A percentile compares a stretch with the other conserved stretches of the same genome.
phyloP scores from a whole-genome alignment of 2,113 vertebrate genomes.

The Myanophis thanlyinensis region DNA sequence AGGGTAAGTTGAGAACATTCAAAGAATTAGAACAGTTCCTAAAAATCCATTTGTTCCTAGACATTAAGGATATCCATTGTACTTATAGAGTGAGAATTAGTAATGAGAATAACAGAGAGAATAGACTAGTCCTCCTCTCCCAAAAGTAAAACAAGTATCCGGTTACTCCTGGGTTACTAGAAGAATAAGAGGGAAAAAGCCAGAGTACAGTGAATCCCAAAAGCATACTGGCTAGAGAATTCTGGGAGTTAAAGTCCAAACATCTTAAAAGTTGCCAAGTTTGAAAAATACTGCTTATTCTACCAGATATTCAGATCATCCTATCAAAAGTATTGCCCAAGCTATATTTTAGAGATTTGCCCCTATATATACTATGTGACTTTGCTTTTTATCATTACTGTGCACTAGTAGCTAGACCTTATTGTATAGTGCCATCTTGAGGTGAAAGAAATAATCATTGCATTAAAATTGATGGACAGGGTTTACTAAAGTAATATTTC shows the following conservation, averaged over 20 bases:
- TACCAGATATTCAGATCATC: not conserved
- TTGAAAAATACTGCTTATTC: not conserved
- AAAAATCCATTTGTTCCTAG: not conserved
- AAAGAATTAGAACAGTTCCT: not conserved
- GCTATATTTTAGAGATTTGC: not conserved
- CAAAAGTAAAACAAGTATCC: not conserved
- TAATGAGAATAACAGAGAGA: not conserved
- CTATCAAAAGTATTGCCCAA: not conserved
- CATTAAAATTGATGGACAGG: not conserved
- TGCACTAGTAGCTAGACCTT: not conserved
- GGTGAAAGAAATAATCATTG: not conserved
- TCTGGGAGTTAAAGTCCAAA: not conserved
- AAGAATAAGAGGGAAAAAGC: not conserved
- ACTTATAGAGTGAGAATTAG: not conserved
- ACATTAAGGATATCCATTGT: not conserved
- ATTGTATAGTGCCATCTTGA: conserved; percentile 14
- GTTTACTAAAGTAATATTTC: not conserved
- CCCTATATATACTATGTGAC: too few relatives aligned
- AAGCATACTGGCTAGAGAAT: not conserved
- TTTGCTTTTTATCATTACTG: not conserved
- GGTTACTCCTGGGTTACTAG: not conserved
- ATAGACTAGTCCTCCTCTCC: not conserved
- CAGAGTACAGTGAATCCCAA: not conserved
- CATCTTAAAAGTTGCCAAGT: not conserved
- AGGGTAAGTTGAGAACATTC: not conserved